phyloP scores from a whole-genome alignment of 2,797 vertebrate species.

The Acanthurus leucopareius region DNA sequence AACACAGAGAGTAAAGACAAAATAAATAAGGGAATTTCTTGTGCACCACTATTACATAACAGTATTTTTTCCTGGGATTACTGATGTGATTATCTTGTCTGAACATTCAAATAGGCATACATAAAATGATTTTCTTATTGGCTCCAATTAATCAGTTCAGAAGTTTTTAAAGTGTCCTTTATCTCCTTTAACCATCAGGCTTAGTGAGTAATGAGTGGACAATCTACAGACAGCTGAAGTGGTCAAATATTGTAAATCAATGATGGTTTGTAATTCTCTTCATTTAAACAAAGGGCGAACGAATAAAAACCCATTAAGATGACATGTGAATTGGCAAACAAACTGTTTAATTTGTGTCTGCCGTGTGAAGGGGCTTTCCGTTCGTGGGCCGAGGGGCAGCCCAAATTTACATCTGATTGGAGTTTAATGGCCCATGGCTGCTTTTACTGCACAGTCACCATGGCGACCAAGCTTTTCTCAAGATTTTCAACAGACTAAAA shows the following conservation, averaged over 20 bases:
- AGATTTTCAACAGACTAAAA: conserved; percentile 93
- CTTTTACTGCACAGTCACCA: conserved; percentile 87
- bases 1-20: not conserved
- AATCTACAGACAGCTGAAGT: conserved; percentile 83
- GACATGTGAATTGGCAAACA: conserved; percentile 95
- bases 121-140: conserved; percentile 11
- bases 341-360: conserved; percentile 93
- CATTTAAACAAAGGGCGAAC: conserved; percentile 90
- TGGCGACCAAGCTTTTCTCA: conserved; percentile 92
- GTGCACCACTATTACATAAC: not conserved
- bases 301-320: conserved; percentile 94
- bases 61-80: not conserved
- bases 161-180: conserved; percentile 46
- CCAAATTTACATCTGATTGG: conserved; percentile 95
- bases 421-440: conserved; percentile 92
- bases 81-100: not conserved
- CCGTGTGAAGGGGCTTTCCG: conserved; percentile 81
- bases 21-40: not conserved
- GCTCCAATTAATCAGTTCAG: conserved; percentile 18
- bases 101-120: not conserved
- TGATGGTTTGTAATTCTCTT: conserved; percentile 89
- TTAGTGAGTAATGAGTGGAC: conserved; percentile 63
- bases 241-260: conserved; percentile 92
- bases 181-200: conserved; percentile 57
- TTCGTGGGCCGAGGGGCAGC: conserved; percentile 81